A percentile compares a stretch with the other conserved stretches of the same genome.
phyloP scores from a whole-genome alignment of 2,113 vertebrate species.

The Craseonycteris thonglongyai region DNA sequence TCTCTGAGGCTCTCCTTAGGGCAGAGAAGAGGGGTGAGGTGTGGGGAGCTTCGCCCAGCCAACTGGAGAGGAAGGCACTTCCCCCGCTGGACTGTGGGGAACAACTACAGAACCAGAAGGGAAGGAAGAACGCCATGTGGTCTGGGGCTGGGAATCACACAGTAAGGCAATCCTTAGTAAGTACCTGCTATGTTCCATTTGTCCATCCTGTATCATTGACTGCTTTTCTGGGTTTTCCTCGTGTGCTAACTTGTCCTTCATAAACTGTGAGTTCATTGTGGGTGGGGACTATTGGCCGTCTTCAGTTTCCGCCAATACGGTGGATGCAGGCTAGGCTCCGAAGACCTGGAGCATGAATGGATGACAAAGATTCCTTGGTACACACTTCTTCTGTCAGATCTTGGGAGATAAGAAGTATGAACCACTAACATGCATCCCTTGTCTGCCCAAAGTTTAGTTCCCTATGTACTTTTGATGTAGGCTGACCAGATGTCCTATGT shows the following conservation, averaged over 20 bases:
- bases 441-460: neutral
- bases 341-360: neutral
- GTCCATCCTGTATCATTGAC: neutral
- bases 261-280: rapidly evolving
- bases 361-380: neutral
- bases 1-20: neutral
- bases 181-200: rapidly evolving
- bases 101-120: rapidly evolving
- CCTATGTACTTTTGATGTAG: too few relatives aligned
- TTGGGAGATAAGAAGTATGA: neutral
- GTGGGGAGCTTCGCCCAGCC: neutral
- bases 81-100: rapidly evolving
- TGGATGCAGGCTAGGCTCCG: rapidly evolving
- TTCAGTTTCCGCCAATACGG: neutral
- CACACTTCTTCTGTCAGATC: too few relatives aligned
- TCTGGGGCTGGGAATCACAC: rapidly evolving
- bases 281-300: rapidly evolving
- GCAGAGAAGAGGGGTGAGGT: rapidly evolving
- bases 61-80: rapidly evolving
- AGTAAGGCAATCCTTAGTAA: neutral
- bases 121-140: rapidly evolving
- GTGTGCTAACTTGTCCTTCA: rapidly evolving
- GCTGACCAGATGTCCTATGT: too few relatives aligned
- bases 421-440: too few relatives aligned
- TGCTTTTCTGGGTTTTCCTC: rapidly evolving